Percentiles rank a stretch among this genome's conserved stretches.
phyloP scores from a whole-genome alignment of 2,888 invertebrate species.

The Amphipyra berbera region DNA sequence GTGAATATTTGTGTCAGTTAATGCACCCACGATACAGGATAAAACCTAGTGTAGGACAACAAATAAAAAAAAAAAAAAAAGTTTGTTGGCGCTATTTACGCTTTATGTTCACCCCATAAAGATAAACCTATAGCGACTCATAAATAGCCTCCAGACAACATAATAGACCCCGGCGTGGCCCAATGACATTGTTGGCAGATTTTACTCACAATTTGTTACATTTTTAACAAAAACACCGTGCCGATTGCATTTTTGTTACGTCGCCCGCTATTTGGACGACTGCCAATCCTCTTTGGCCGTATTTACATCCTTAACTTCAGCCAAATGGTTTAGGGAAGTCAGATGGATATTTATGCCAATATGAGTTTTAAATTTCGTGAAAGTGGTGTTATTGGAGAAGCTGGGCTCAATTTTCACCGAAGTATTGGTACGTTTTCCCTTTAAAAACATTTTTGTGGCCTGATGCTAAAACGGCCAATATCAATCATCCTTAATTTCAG shows the following conservation, averaged over 20 bases:
- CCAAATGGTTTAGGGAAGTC: constrained; percentile 22
- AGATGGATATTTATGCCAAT: constrained; percentile 2
- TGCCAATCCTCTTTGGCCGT: constrained; percentile 36
- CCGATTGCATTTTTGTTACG: constrained; percentile 37
- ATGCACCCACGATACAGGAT: too few species aligned
- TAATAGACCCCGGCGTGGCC: background rate
- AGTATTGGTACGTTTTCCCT: too few species aligned
- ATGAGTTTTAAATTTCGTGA: background rate
- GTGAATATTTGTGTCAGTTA: too few species aligned
- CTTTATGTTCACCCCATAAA: constrained; percentile 4
- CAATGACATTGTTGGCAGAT: constrained; percentile 27
- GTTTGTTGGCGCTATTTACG: constrained; percentile 9
- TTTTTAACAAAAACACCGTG: constrained; percentile 34
- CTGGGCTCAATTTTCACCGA: too few species aligned
- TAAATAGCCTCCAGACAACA: constrained; percentile 6
- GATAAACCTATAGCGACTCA: background rate
- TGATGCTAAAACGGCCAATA: too few species aligned
- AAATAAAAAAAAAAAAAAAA: too few species aligned
- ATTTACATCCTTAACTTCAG: constrained; percentile 33
- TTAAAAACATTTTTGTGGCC: too few species aligned
- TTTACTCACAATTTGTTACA: constrained; percentile 18
- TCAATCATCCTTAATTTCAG: too few species aligned
- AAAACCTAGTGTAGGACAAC: too few species aligned
- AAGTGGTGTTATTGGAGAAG: background rate
- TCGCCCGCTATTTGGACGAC: constrained; percentile 42